Evolutionary conservation across 2,113 vertebrate species (phyloP).

Genomic region (Grallaria varia): DNA sequence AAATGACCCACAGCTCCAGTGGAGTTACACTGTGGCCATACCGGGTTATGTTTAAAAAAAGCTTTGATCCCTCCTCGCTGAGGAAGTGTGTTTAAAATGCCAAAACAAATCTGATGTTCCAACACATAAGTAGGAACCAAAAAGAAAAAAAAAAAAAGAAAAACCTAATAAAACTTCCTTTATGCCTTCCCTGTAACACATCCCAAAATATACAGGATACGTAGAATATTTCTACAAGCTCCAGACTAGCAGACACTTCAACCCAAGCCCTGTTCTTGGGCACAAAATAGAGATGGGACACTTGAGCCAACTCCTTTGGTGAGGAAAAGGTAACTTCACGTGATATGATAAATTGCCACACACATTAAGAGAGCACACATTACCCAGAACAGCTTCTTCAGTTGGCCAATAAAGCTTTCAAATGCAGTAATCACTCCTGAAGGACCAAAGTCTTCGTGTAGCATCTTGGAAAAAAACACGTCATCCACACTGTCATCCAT

Average conservation of each 20-base stretch:
- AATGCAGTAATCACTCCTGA: conserved; percentile 73
- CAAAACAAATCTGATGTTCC: background rate
- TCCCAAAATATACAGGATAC: background rate
- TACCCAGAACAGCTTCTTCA: conserved; percentile 80
- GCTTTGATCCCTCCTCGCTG: background rate
- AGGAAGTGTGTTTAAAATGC: background rate
- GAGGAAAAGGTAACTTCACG: background rate
- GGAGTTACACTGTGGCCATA: too few species aligned
- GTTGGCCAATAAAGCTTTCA: conserved; percentile 72
- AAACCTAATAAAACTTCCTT: background rate
- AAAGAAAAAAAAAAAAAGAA: background rate
- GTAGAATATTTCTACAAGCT: background rate
- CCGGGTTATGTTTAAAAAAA: background rate
- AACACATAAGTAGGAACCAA: background rate
- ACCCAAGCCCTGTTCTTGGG: background rate
- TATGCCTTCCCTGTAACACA: background rate
- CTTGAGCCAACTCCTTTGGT: background rate
- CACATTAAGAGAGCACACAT: background rate
- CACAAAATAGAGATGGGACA: background rate
- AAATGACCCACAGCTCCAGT: background rate
- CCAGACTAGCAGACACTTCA: background rate
- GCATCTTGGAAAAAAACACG: background rate
- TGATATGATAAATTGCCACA: background rate
- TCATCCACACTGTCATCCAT: background rate
- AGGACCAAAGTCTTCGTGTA: conserved; percentile 22